These are phyloP conservation scores for Malurus alboscapulatus DNA, from an alignment of 2,113 vertebrate genomes.

Conservation along the genomic window DNA sequence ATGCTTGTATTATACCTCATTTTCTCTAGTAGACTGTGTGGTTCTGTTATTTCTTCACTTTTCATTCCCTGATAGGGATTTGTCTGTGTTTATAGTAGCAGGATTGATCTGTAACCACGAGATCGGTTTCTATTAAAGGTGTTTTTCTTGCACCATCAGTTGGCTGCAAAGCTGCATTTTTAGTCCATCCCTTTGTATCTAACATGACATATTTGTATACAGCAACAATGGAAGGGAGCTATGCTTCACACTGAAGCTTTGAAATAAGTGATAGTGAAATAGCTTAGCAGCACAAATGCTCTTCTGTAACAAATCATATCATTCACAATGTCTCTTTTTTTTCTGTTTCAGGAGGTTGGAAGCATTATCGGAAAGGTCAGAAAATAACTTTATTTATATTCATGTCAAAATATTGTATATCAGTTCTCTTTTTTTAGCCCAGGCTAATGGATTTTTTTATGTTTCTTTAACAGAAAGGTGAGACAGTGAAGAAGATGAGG, in stretches of 20 bases:
- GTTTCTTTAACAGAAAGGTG: slow-evolving; percentile 85
- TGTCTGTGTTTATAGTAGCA: background rate
- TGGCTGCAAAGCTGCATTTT: background rate
- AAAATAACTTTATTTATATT: slow-evolving; percentile 47
- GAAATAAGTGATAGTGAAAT: background rate
- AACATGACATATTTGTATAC: background rate
- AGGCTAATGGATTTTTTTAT: background rate
- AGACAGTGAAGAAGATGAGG: slow-evolving; percentile 95
- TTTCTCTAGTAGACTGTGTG: background rate
- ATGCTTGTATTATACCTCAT: background rate
- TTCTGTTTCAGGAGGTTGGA: slow-evolving; percentile 85
- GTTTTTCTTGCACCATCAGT: background rate
- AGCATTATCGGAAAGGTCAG: slow-evolving; percentile 93
- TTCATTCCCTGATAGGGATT: background rate
- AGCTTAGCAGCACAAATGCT: background rate
- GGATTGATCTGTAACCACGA: background rate
- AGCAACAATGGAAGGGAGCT: background rate
- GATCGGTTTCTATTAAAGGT: background rate
- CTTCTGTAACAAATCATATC: background rate
- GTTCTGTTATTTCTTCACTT: background rate
- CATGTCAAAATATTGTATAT: slow-evolving; percentile 8
- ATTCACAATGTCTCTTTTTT: slow-evolving; percentile 19
- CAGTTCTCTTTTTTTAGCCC: background rate
- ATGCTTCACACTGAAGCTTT: background rate
- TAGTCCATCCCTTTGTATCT: background rate